Percentiles rank a stretch among this genome's conserved stretches.
phyloP scores from a whole-genome alignment of 2,888 invertebrate species.

The Temnothorax rugatulus region DNA sequence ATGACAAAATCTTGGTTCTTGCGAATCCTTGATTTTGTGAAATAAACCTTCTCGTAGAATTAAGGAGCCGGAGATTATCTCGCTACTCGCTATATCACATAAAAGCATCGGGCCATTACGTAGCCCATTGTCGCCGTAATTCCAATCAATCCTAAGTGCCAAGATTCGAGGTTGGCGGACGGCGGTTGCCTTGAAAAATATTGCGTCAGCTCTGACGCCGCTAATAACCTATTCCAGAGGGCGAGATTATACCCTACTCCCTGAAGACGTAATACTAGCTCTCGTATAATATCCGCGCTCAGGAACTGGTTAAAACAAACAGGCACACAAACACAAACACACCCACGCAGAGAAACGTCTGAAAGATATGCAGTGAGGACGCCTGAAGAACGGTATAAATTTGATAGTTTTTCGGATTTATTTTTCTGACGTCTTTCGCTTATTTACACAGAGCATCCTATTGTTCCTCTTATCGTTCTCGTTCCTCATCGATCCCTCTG shows the following conservation, averaged over 20 bases:
- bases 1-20: background rate
- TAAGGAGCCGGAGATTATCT: background rate
- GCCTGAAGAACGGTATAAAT: background rate
- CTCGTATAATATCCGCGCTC: background rate
- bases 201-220: slow-evolving; percentile 47
- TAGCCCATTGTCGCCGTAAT: background rate
- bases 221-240: slow-evolving; percentile 36
- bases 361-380: background rate
- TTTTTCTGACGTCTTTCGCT: background rate
- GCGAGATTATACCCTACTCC: slow-evolving; percentile 9
- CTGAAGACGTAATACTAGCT: slow-evolving; percentile 5
- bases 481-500: slow-evolving; percentile 17
- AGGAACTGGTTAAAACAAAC: background rate
- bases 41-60: background rate
- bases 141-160: background rate
- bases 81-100: background rate
- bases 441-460: background rate
- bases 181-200: slow-evolving; percentile 32
- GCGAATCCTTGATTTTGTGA: background rate
- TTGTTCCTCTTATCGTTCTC: background rate
- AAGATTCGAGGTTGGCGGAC: slow-evolving; percentile 12
- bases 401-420: background rate
- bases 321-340: background rate
- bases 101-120: background rate
- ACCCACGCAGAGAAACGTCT: background rate